Evolutionary conservation across 2,888 invertebrate genomes (phyloP), one percentile per base, ranked within the genome.

Genomic region (Drosophila colorata): DNA sequence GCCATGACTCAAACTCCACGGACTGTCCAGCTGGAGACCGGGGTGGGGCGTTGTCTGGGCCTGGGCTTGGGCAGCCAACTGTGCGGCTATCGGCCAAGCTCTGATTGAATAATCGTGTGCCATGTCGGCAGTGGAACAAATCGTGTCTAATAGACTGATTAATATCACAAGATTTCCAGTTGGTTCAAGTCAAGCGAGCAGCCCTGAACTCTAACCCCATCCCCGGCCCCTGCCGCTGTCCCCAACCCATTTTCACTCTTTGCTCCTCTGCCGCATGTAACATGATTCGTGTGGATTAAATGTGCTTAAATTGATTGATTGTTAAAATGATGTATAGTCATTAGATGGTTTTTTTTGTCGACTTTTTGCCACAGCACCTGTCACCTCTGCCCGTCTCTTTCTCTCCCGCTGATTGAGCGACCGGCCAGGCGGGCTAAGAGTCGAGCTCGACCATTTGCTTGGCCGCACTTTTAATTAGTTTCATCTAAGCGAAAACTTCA

Each of bases 241-340:
- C 5, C 16, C 33, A 4, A 11, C 35, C 28, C 8, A 20, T 9
- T 8, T 13, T 47, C 9, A 14, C 41, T 20, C n/a, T 9, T 14
- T 55, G 11, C 28, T 14, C 5, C 51, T 8, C 20, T 41, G 53
- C 38, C 71, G 67, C 86, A 76, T 88, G 87, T 83, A 87, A 85
- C 81, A 84, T 78, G 81, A 86, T 89, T 90, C 80, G 78, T 76
- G 57, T 78, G 90, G 90, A 90, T 90, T 90, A 90, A 87, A 78
- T 81, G 78, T 80, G 85, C 90, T 88, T 78, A 90, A 90, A 83
- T 90, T 90, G 90, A 90, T 90, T 90, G 90, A 90, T 90, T 90
- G 87, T 71, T 85, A 65, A 85, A 88, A 90, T 90, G 90, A 90
- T 90, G 90, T 87, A 90, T 90, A 69, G 88, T 80, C 84, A 78